A percentile compares a stretch with the other conserved stretches of the same genome.
Conservation (phyloP, 1,140 invertebrate species). For the Centruroides sculpturatus region DNA sequence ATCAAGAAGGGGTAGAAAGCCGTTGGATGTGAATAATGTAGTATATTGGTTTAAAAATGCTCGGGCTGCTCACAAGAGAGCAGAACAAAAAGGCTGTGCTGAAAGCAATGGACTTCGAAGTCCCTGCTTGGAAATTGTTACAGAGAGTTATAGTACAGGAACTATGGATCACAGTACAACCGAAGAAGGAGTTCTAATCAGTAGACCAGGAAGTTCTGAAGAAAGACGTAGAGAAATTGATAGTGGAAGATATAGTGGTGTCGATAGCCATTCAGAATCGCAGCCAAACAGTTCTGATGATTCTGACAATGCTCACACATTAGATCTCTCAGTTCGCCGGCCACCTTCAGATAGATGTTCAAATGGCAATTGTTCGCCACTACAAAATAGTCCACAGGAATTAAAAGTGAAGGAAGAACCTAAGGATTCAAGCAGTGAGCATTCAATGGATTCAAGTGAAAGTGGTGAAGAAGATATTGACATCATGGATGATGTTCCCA, state of each 20-base stretch:
- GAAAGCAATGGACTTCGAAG: conserved; percentile 12
- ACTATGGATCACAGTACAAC: too few species aligned
- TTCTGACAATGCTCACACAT: conserved; percentile 18
- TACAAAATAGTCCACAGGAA: conserved; percentile 2
- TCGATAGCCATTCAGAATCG: conserved; percentile 7
- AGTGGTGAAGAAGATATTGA: conserved; percentile 10
- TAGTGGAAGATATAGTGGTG: conserved; percentile 3
- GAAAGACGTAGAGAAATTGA: conserved; percentile 1
- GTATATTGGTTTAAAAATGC: conserved; percentile 99
- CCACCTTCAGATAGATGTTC: background rate
- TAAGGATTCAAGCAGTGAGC: conserved; percentile 6
- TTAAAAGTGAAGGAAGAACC: conserved; percentile 11
- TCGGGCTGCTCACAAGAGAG: conserved; percentile 77
- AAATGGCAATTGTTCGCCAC: background rate
- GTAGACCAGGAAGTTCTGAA: too few species aligned
- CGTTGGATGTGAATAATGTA: conserved; percentile 90
- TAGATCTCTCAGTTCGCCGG: conserved; percentile 18
- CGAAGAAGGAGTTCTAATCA: too few species aligned
- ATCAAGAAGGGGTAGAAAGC: conserved; percentile 77
- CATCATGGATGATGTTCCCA: conserved; percentile 7
- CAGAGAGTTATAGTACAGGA: background rate
- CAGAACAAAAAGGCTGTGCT: conserved; percentile 21
- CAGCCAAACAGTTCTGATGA: conserved; percentile 12
- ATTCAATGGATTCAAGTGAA: conserved; percentile 11
- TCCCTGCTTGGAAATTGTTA: background rate